phyloP scores from a whole-genome alignment of 1,140 invertebrate genomes.

The Calliopsis andreniformis region DNA sequence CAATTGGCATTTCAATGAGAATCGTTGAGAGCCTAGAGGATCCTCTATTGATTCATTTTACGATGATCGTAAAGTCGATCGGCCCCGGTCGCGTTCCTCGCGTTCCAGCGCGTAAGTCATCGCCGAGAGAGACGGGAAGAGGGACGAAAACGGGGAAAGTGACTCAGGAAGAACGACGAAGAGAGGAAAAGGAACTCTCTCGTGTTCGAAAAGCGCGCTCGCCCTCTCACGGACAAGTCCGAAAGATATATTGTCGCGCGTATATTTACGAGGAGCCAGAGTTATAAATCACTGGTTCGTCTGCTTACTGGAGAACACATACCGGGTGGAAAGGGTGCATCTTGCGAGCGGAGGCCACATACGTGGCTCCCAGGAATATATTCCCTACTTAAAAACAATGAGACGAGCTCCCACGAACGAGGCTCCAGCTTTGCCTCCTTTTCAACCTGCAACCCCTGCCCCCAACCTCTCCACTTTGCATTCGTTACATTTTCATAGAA shows the following conservation, averaged over 20 bases:
- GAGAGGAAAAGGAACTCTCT: conserved; percentile 34
- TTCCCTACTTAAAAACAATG: too few relatives aligned
- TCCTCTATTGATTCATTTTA: conserved; percentile 64
- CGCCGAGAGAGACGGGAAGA: not conserved
- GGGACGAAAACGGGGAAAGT: not conserved
- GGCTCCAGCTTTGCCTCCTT: too few relatives aligned
- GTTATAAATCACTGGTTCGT: conserved; percentile 66
- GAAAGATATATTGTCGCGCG: conserved; percentile 63
- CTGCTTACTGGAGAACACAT: conserved; percentile 55
- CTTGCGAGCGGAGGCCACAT: not conserved
- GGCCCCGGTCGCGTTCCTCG: conserved; percentile 20
- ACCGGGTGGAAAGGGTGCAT: conserved; percentile 16
- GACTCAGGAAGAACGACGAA: not conserved
- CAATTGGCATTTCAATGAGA: not conserved
- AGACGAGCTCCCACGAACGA: too few relatives aligned
- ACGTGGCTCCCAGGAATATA: too few relatives aligned
- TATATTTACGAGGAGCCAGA: conserved; percentile 65
- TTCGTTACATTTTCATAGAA: too few relatives aligned
- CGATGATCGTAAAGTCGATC: conserved; percentile 64
- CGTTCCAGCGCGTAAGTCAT: conserved; percentile 38
- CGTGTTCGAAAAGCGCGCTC: conserved; percentile 55
- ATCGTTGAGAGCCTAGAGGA: not conserved
- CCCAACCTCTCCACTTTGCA: too few relatives aligned
- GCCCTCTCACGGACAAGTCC: conserved; percentile 50
- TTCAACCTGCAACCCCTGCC: too few relatives aligned